phyloP scores from a whole-genome alignment of 2,797 vertebrate species.

The Florisuga fusca region DNA sequence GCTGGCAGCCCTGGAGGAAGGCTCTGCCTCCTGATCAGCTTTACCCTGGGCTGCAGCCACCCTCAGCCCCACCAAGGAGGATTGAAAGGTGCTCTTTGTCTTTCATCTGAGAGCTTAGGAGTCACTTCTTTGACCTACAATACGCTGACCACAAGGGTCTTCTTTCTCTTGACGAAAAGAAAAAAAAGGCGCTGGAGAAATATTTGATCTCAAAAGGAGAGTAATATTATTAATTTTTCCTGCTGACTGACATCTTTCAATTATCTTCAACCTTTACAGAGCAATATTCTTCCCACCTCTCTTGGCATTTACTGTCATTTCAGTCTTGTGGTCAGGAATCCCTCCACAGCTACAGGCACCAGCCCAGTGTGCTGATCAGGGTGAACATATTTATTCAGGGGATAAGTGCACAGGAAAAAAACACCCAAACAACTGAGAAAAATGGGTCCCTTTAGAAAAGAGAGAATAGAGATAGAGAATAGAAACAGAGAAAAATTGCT shows the following conservation, averaged over 20 bases:
- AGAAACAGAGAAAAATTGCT: too few relatives aligned
- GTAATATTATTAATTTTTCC: neutral
- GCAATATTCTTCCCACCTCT: neutral
- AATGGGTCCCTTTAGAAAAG: neutral
- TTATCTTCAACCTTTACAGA: neutral
- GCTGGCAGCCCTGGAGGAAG: neutral
- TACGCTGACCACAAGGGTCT: neutral
- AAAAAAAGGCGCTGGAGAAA: neutral
- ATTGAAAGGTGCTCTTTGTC: neutral
- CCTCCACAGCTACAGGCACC: neutral
- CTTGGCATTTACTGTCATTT: neutral
- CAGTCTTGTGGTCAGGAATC: rapidly evolving
- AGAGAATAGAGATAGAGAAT: too few relatives aligned
- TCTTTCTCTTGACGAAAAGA: neutral
- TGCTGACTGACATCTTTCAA: neutral
- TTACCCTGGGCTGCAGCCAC: neutral
- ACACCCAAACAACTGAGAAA: neutral
- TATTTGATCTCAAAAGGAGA: neutral
- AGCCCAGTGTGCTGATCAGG: neutral
- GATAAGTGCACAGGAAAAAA: neutral
- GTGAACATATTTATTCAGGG: neutral
- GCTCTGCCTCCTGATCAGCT: neutral
- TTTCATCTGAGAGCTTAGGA: neutral
- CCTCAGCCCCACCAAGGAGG: neutral
- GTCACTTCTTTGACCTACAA: neutral